phyloP scores from a whole-genome alignment of 2,797 vertebrate genomes.

The Merluccius polli region DNA sequence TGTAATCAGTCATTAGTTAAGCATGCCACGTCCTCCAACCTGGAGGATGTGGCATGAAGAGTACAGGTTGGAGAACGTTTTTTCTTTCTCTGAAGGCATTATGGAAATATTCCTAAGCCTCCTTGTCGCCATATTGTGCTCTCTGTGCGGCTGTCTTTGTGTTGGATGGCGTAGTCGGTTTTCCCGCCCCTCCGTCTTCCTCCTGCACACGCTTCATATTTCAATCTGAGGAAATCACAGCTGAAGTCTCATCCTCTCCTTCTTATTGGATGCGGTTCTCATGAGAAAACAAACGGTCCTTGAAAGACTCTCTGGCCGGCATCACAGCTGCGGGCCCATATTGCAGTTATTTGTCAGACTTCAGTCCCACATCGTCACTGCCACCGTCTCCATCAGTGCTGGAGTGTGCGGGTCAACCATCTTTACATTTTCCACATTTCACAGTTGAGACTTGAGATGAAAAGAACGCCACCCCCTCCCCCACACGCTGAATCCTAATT shows the following conservation, averaged over 20 bases:
- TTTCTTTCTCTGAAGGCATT: background rate
- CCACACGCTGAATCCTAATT: conserved; percentile 33
- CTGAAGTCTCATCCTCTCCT: conserved; percentile 21
- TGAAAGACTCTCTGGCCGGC: conserved; percentile 46
- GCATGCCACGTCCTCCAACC: background rate
- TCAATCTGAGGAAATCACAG: conserved; percentile 33
- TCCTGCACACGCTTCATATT: conserved; percentile 19
- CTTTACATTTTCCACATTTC: conserved; percentile 39
- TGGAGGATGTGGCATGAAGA: no score
- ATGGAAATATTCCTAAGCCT: background rate
- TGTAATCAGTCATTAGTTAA: background rate
- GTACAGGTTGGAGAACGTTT: background rate
- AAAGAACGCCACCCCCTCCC: conserved; percentile 19
- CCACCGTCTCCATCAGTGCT: conserved; percentile 19
- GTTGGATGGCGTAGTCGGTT: background rate
- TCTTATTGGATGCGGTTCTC: conserved; percentile 41
- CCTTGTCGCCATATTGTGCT: background rate
- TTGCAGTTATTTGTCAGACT: conserved; percentile 39
- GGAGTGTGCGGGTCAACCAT: conserved; percentile 47
- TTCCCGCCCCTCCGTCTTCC: conserved; percentile 4
- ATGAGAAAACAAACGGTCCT: conserved; percentile 49
- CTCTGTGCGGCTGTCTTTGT: background rate
- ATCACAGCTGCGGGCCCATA: conserved; percentile 40
- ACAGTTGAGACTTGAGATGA: conserved; percentile 36
- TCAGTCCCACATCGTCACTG: conserved; percentile 41